A percentile compares a stretch with the other conserved stretches of the same genome.
Conservation (phyloP, 2,113 vertebrate species). For the Nibea albiflora region DNA sequence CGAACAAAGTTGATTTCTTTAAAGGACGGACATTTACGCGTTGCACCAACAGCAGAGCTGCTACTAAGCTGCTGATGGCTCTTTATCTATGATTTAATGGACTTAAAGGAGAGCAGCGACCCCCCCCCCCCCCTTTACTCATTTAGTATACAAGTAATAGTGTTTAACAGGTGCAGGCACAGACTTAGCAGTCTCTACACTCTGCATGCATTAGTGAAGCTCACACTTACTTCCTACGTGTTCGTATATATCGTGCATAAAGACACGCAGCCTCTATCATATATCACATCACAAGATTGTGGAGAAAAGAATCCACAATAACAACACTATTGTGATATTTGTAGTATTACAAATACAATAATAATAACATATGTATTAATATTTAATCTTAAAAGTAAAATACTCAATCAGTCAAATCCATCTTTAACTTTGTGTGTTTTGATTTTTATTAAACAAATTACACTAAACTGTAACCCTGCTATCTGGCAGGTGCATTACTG, state of each 20-base stretch:
- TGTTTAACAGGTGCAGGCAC: background rate
- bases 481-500: too few species aligned
- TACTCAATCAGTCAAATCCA: too few species aligned
- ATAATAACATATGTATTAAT: too few species aligned
- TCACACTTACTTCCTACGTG: background rate
- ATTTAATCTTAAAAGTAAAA: too few species aligned
- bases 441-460: too few species aligned
- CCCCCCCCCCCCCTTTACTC: background rate
- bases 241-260: background rate
- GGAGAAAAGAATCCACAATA: too few species aligned
- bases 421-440: too few species aligned
- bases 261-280: background rate
- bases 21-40: background rate
- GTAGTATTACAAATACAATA: too few species aligned
- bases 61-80: background rate
- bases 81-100: background rate
- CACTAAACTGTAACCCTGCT: too few species aligned
- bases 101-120: background rate
- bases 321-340: too few species aligned
- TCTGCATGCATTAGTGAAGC: background rate
- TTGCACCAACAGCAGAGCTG: background rate
- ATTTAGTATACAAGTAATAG: background rate
- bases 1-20: conserved; percentile 23
- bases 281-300: too few species aligned
- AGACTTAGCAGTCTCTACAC: background rate